Evolutionary conservation across 2,113 vertebrate species (phyloP).

Genomic region (human (Homo sapiens)): GRCh38 chr20:22048501-22049000

Average conservation of each 20-base stretch:
- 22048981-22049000: too few species aligned
- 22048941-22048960: too few species aligned
- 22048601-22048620: neutral
- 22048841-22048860: rapidly evolving
- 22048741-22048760: neutral
- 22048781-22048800: neutral
- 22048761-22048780: neutral
- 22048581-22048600: neutral
- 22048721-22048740: neutral
- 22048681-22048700: neutral
- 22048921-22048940: neutral
- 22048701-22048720: neutral
- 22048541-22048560: neutral
- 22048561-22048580: neutral
- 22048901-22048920: neutral
- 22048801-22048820: neutral
- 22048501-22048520: neutral
- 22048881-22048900: neutral
- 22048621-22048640: neutral
- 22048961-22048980: too few species aligned
- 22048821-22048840: neutral
- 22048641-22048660: neutral
- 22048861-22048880: neutral
- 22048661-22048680: neutral
- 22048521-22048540: neutral